Evolutionary conservation across 2,797 vertebrate genomes (phyloP).

Genomic region (Eulemur coronatus): DNA sequence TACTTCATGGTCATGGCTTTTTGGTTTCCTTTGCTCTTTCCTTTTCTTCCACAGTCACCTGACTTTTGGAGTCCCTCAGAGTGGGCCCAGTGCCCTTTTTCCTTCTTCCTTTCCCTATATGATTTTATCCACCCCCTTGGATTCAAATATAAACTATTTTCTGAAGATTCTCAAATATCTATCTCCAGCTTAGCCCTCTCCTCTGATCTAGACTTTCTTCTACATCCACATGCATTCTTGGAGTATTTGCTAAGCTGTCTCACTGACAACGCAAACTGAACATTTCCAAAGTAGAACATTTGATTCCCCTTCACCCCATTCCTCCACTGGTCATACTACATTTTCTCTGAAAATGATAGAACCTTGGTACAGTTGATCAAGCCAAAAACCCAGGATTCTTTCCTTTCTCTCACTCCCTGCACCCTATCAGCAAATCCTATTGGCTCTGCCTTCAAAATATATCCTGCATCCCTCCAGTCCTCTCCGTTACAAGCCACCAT

Average conservation of each 20-base stretch:
- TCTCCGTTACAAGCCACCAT: neutral
- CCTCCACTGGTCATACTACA: neutral
- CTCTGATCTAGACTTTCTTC: neutral
- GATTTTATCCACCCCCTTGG: neutral
- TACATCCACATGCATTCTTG: neutral
- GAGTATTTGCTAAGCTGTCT: neutral
- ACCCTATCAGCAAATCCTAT: neutral
- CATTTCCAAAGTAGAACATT: neutral
- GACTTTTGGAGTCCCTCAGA: neutral
- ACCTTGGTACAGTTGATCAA: neutral
- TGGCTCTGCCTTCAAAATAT: neutral
- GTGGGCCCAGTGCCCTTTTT: neutral
- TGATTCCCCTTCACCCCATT: neutral
- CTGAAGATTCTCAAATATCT: neutral
- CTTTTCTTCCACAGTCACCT: neutral
- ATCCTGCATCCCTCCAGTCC: neutral
- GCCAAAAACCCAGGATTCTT: neutral
- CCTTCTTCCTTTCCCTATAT: neutral
- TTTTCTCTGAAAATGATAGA: neutral
- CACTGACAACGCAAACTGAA: neutral
- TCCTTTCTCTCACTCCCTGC: neutral
- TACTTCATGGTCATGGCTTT: neutral
- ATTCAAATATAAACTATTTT: neutral
- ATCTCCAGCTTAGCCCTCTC: neutral
- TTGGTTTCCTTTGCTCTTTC: neutral